Base-by-base conservation (phyloP, 2,888 invertebrate species). In the Lymantria dispar region DNA sequence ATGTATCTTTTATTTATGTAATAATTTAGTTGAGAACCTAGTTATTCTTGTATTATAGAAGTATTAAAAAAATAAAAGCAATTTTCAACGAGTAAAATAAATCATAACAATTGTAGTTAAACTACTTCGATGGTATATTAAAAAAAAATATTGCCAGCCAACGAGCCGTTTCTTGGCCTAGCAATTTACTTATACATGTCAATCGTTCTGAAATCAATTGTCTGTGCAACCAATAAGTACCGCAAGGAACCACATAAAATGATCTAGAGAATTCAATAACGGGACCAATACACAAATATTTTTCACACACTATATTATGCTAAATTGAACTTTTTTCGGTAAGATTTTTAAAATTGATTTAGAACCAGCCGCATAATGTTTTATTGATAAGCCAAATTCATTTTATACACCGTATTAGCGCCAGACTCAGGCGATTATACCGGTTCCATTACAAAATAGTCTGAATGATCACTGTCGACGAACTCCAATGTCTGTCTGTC, bases 381-480 rank as follows among this genome's bases (percentile, higher is more conserved):
- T 61, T 61, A 53, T 55, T 50, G 45, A 58, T 48, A 52, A 51
- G 49, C 43, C 55, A 46, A 56, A 55, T 61, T 60, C 60, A 49
- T 60, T 41, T 54, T 61, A 56, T 50, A 58, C 48, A 56, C 45
- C 60, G 58, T 60, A 54, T 60, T 62, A 60, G 53, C 59, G 47
- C 48, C 44, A 56, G 50, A 45, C 54, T 55, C 36, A 38, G 49
- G 22, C 50, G 47, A 54, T 56, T 52, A 68, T 80, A 83, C 83
- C 82, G 80, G 83, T 81, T 83, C 76, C 74, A 74, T 80, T 79
- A 83, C 80, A 84, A 82, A 66, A 79, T 76, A 81, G 78, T 71
- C 72, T 73, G 67, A 79, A 74, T 75, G 74, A 81, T 75, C 75
- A 70, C 76, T 74, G 84, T 78, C 81, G 78, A 77, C 78, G 81